Conservation (phyloP, 2,888 invertebrate species). For the Torymus texanus region DNA sequence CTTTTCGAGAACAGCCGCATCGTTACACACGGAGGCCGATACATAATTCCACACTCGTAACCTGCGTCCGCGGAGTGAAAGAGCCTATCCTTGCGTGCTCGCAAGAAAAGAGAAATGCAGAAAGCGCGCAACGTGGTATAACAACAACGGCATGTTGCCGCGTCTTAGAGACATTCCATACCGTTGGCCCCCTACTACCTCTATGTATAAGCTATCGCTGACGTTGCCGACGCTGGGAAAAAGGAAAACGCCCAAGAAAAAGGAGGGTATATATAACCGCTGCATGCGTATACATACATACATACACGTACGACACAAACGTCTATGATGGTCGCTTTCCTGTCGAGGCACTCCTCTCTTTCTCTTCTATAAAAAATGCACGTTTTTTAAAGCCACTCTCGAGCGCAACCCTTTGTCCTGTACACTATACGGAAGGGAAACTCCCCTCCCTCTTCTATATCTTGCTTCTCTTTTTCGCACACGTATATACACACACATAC, state of each 20-base stretch:
- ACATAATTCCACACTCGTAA: slow-evolving; percentile 20
- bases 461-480: slow-evolving; percentile 54
- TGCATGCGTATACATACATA: neutral
- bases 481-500: neutral
- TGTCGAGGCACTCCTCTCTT: slow-evolving; percentile 54
- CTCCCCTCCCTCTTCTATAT: slow-evolving; percentile 57
- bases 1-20: neutral
- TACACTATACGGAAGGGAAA: slow-evolving; percentile 66
- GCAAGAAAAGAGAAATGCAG: slow-evolving; percentile 54
- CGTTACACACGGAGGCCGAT: neutral
- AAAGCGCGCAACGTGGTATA: slow-evolving; percentile 21
- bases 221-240: slow-evolving; percentile 55
- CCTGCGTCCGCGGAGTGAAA: slow-evolving; percentile 20
- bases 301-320: slow-evolving; percentile 38
- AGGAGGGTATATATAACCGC: slow-evolving; percentile 35
- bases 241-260: slow-evolving; percentile 57
- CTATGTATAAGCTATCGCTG: slow-evolving; percentile 8
- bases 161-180: slow-evolving; percentile 54
- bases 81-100: neutral
- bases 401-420: slow-evolving; percentile 68
- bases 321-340: slow-evolving; percentile 73
- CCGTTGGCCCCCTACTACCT: too few species aligned
- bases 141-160: too few species aligned
- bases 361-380: slow-evolving; percentile 69
- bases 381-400: slow-evolving; percentile 59